Conservation (phyloP, 37 sponge, comb jelly and placozoan species). For the Oopsacas minuta region DNA sequence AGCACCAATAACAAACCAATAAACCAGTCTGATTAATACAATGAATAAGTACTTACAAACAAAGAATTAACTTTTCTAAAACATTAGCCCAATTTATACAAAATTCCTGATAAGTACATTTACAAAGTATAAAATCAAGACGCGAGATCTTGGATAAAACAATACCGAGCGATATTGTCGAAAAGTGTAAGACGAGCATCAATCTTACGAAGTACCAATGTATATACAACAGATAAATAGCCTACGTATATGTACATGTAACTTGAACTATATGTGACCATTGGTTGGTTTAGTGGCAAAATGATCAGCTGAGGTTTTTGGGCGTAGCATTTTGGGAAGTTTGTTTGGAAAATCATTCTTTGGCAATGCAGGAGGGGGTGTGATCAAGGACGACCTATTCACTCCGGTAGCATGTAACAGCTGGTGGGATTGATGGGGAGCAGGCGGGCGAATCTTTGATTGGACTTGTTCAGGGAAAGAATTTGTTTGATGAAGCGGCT, state of each 20-base stretch:
- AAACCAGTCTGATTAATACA: neutral
- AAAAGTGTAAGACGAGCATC: neutral
- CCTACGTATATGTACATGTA: neutral
- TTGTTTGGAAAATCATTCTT: neutral
- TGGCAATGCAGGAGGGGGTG: neutral
- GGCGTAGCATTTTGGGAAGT: neutral
- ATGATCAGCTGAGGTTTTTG: neutral
- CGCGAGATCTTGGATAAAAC: neutral
- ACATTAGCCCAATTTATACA: constrained; percentile 8
- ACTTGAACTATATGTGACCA: neutral
- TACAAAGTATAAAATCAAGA: constrained; percentile 16
- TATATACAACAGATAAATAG: neutral
- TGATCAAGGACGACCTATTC: neutral
- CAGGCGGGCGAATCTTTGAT: neutral
- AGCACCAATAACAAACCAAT: constrained; percentile 16
- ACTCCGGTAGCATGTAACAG: neutral
- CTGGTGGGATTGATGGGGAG: neutral
- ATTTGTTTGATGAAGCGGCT: neutral
- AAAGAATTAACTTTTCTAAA: neutral
- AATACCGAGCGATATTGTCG: neutral
- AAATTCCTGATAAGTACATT: neutral
- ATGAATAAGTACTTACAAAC: neutral
- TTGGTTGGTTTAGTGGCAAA: neutral
- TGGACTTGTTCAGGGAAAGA: neutral
- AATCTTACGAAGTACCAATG: neutral